Percentiles rank a stretch among this genome's conserved stretches.
phyloP scores from a whole-genome alignment of 1,140 invertebrate genomes.

The Papilio aristodemus region DNA sequence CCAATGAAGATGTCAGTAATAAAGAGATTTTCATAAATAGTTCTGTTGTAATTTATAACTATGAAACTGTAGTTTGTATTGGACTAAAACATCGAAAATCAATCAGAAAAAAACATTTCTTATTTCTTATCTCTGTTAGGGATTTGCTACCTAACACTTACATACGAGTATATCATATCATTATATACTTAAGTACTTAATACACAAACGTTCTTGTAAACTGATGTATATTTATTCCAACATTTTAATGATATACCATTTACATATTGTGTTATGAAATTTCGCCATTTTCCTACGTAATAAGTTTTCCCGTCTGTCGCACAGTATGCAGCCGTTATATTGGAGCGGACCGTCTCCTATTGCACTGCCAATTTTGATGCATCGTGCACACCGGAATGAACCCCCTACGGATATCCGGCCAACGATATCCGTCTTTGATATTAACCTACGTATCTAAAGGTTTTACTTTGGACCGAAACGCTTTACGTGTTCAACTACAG shows the following conservation, averaged over 20 bases:
- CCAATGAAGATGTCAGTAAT: too few relatives aligned
- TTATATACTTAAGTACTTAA: too few relatives aligned
- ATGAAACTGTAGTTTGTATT: too few relatives aligned
- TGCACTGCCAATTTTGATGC: slow-evolving; percentile 50
- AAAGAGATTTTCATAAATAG: too few relatives aligned
- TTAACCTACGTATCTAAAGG: slow-evolving; percentile 24
- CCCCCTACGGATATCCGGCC: slow-evolving; percentile 49
- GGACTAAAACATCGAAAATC: too few relatives aligned
- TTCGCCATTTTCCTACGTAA: not conserved
- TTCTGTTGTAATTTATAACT: too few relatives aligned
- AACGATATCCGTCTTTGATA: slow-evolving; percentile 28
- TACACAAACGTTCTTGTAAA: too few relatives aligned
- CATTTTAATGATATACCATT: not conserved
- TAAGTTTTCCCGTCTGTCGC: slow-evolving; percentile 20
- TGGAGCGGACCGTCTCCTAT: slow-evolving; percentile 41
- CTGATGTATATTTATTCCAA: not conserved
- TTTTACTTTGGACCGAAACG: slow-evolving; percentile 5
- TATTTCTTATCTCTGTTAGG: too few relatives aligned
- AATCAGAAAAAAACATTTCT: too few relatives aligned
- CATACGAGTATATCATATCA: too few relatives aligned
- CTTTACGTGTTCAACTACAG: not conserved
- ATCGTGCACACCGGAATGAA: slow-evolving; percentile 42
- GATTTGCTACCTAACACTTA: too few relatives aligned
- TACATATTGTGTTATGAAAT: not conserved
- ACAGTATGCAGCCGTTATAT: slow-evolving; percentile 19